Evolutionary conservation across 2,113 vertebrate genomes (phyloP).

Genomic region (Galemys pyrenaicus): DNA sequence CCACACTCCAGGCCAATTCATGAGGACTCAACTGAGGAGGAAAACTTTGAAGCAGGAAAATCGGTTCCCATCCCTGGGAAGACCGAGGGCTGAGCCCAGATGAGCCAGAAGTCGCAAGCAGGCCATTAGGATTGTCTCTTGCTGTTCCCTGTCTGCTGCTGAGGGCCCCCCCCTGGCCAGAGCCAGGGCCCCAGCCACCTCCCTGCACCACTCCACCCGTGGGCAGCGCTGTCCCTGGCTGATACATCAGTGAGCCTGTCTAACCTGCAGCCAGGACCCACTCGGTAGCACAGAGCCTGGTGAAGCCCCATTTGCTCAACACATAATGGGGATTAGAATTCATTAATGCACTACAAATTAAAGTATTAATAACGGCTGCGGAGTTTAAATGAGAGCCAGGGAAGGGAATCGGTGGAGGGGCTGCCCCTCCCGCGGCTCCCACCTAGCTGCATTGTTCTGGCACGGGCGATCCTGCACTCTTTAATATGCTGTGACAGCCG

Average conservation of each 20-base stretch:
- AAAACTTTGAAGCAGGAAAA: neutral
- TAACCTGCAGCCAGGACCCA: conserved; percentile 31
- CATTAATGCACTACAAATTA: conserved; percentile 80
- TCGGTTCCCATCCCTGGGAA: neutral
- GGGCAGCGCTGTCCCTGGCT: neutral
- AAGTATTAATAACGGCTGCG: conserved; percentile 73
- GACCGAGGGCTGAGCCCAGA: neutral
- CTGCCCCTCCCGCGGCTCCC: conserved; percentile 15
- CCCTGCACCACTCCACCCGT: neutral
- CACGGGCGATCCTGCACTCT: neutral
- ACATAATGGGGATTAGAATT: conserved; percentile 73
- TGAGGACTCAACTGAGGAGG: neutral
- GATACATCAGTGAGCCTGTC: neutral
- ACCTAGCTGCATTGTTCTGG: neutral
- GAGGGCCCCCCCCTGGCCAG: neutral
- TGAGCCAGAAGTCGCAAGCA: neutral
- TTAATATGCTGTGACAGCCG: conserved; percentile 65
- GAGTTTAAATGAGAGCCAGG: conserved; percentile 68
- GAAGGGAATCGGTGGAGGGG: accelerated
- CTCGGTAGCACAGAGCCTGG: conserved; percentile 17
- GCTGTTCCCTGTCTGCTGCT: neutral
- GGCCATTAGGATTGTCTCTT: too few species aligned
- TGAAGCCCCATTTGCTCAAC: conserved; percentile 67
- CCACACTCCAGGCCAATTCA: too few species aligned
- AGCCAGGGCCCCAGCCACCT: neutral